These are phyloP conservation scores for Pterois miles DNA, from an alignment of 2,797 vertebrate species.

Conservation along the genomic window DNA sequence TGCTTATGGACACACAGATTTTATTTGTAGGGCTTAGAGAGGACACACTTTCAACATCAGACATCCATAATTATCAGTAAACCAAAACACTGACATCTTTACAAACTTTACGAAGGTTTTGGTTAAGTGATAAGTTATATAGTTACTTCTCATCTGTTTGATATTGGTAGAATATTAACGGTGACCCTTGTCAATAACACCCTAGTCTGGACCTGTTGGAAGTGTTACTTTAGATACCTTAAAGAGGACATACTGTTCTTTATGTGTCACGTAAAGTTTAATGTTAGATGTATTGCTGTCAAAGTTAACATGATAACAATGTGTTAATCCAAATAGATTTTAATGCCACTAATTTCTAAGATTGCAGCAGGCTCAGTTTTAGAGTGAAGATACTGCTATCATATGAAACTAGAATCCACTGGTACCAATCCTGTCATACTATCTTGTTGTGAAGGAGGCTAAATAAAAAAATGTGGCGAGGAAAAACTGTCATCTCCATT, in stretches of 20 bases:
- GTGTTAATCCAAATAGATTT: too few species aligned
- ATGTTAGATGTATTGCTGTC: not conserved
- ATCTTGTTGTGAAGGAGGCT: rapidly evolving
- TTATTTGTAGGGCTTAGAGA: not conserved
- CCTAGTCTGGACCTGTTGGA: constrained; percentile 38
- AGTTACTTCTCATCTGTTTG: constrained; percentile 15
- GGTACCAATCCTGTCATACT: too few species aligned
- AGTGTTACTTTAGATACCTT: not conserved
- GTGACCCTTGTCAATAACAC: not conserved
- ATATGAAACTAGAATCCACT: too few species aligned
- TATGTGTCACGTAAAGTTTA: not conserved
- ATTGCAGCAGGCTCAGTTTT: too few species aligned
- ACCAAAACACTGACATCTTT: rapidly evolving
- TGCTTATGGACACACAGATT: not conserved
- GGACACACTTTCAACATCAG: not conserved
- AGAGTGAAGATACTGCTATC: too few species aligned
- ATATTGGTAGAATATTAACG: not conserved
- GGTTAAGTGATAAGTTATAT: not conserved
- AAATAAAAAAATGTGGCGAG: too few species aligned
- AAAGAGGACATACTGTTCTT: not conserved
- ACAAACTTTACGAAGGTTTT: not conserved
- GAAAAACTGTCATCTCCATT: too few species aligned
- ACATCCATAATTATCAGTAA: not conserved
- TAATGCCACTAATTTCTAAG: too few species aligned
- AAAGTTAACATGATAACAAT: too few species aligned